A percentile compares a stretch with the other conserved stretches of the same genome.
Conservation (phyloP, 1,140 invertebrate species). For the Monomorium pharaonis region DNA sequence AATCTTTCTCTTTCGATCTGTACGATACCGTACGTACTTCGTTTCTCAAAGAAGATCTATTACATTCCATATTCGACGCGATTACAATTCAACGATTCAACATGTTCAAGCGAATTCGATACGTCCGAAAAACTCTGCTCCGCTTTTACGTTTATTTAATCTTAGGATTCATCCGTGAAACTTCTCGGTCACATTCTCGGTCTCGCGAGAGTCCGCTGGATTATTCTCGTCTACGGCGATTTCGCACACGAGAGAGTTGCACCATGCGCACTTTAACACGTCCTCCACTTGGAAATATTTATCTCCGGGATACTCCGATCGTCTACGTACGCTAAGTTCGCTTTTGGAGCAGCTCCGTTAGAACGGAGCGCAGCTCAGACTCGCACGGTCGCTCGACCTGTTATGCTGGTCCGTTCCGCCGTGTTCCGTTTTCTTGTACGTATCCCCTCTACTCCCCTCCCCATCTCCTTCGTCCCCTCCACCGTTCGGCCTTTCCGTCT, state of each 20-base stretch:
- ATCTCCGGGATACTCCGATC: neutral
- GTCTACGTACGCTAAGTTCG: too few relatives aligned
- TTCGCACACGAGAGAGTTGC: neutral
- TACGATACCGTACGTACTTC: too few relatives aligned
- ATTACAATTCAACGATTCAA: neutral
- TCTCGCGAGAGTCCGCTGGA: neutral
- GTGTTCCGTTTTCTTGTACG: constrained; percentile 54
- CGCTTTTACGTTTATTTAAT: neutral
- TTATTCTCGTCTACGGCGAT: neutral
- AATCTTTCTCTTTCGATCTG: neutral
- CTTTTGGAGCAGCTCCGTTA: neutral
- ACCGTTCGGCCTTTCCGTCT: constrained; percentile 45
- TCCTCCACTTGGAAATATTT: constrained; percentile 29
- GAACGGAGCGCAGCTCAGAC: constrained; percentile 11
- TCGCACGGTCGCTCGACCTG: constrained; percentile 60
- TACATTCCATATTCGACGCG: neutral
- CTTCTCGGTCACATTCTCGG: neutral
- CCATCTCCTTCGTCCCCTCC: constrained; percentile 45
- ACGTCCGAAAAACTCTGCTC: neutral
- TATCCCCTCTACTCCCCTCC: constrained; percentile 21
- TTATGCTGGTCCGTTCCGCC: constrained; percentile 59
- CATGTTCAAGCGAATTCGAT: neutral
- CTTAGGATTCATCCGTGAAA: neutral
- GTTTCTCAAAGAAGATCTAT: neutral
- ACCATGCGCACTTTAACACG: neutral